Base-by-base conservation (phyloP, 2,113 vertebrate species). In the Alaudala cheleensis region DNA sequence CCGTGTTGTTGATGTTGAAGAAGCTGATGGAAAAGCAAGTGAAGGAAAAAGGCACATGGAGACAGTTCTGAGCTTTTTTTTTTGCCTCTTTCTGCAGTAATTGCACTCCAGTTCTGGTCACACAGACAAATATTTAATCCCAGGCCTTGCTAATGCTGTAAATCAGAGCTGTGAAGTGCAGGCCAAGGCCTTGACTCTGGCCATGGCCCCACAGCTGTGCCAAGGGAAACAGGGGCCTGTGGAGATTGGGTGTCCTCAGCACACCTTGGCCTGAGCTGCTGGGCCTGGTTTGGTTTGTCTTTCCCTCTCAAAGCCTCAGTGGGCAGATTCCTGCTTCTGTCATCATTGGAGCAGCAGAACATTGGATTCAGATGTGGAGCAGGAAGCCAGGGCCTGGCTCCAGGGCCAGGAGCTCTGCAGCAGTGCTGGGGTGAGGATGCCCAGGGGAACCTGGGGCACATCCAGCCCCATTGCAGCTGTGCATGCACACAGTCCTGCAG, bases 41-140 rank as follows among this genome's bases (percentile, higher is more conserved):
- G 31, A 18, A 29, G 28, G 57, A 50, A n/a, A 74, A 86, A 86
- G 11, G 67, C 65, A 45, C 83, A 89, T 91, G 62, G 94, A 96
- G 92, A n/a, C 53, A 22, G 64, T 60, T 97, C 92, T 31, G 88
- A 73, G 93, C 77, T 31, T 40, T 73, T 73, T 42, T n/a, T 44
- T 61, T 56, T 33, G 6, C 65, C 84, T 56, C 45, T 82, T 95
- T 62, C 90, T 94, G 91, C 92, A 70, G 78, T 95, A 78, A 86
- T 97, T 95, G 92, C 71, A 88, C 79, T 73, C 14, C 0, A 94
- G 87, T 91, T 96, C 65, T 42, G 86, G 96, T 95, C 96, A 97
- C 97, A 96, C 26, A 40, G 87, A 94, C 94, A 96, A 94, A 95
- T 95, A 93, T 89, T 97, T 95, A 96, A 93, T 96, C 80, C 31